Percentiles rank a stretch among this genome's conserved stretches.
Evolutionary conservation across 2,113 vertebrate species (phyloP).

Genomic region (Halichoeres trimaculatus): DNA sequence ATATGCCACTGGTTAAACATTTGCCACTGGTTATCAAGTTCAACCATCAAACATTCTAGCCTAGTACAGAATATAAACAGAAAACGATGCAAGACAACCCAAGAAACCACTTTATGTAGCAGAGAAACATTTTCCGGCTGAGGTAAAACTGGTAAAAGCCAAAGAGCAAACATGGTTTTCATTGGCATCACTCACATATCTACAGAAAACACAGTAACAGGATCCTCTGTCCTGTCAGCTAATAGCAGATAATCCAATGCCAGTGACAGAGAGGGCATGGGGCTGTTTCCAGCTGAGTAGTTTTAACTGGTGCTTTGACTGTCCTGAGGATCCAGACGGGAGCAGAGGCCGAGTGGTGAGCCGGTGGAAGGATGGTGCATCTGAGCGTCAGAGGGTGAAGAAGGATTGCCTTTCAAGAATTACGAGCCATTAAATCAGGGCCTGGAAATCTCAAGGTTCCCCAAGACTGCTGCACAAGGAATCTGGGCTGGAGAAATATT

Average conservation of each 20-base stretch:
- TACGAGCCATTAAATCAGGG: conserved; percentile 98
- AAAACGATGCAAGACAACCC: not conserved
- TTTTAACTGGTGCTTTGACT: conserved; percentile 70
- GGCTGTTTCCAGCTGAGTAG: conserved; percentile 71
- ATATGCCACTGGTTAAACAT: too few species aligned
- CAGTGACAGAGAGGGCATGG: conserved; percentile 58
- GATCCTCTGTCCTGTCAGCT: conserved; percentile 47
- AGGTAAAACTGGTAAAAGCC: not conserved
- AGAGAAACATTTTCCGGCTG: not conserved
- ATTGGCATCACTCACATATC: conserved; percentile 13
- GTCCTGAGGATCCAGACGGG: conserved; percentile 66
- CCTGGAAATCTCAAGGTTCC: conserved; percentile 99
- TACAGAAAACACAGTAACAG: conserved; percentile 23
- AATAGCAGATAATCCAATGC: conserved; percentile 43
- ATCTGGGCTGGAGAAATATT: conserved; percentile 97
- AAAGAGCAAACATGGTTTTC: conserved; percentile 9
- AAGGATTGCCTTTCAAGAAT: conserved; percentile 88
- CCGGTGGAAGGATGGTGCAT: conserved; percentile 70
- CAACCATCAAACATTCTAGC: too few species aligned
- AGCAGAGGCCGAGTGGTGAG: conserved; percentile 67
- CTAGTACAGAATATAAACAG: not conserved
- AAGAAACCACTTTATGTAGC: not conserved
- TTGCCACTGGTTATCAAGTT: too few species aligned
- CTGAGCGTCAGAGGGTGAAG: conserved; percentile 73
- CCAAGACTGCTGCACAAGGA: conserved; percentile 96